Conservation (phyloP, 2,888 invertebrate species). For the Drosophila neonasuta region DNA sequence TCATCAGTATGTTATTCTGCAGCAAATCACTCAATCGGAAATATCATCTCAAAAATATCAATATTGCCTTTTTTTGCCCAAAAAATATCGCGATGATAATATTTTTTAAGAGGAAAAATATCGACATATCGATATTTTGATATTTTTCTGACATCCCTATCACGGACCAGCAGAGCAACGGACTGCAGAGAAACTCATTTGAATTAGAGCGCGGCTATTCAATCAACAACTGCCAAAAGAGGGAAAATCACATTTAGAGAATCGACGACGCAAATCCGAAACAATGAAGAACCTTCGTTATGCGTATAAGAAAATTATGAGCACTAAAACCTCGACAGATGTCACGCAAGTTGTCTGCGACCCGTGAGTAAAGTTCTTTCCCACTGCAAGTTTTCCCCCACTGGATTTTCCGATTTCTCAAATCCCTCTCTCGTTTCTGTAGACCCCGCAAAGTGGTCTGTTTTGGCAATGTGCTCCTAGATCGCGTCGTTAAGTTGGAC, state of each 20-base stretch:
- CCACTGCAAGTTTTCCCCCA: conserved; percentile 16
- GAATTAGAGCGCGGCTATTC: conserved; percentile 43
- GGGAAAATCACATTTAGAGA: conserved; percentile 7
- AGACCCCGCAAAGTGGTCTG: conserved; percentile 80
- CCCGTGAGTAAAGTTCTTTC: conserved; percentile 55
- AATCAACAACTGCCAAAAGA: conserved; percentile 9
- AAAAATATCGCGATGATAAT: too few species aligned
- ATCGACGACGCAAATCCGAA: conserved; percentile 1
- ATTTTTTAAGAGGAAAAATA: too few species aligned
- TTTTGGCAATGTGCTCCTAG: conserved; percentile 81
- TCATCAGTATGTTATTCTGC: too few species aligned
- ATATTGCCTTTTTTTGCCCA: too few species aligned
- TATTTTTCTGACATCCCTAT: background rate
- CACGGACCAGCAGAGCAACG: conserved; percentile 13
- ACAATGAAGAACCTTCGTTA: conserved; percentile 73
- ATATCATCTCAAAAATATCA: too few species aligned
- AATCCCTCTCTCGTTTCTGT: background rate
- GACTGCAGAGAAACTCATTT: conserved; percentile 14
- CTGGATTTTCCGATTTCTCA: background rate
- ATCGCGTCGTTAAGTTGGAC: conserved; percentile 72
- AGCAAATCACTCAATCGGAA: too few species aligned
- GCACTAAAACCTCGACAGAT: conserved; percentile 26
- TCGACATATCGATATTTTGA: too few species aligned
- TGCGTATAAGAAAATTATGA: conserved; percentile 64
- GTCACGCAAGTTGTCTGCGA: conserved; percentile 37